Base-by-base conservation (phyloP, 2,888 invertebrate species). In the Yponomeuta plumbellus region DNA sequence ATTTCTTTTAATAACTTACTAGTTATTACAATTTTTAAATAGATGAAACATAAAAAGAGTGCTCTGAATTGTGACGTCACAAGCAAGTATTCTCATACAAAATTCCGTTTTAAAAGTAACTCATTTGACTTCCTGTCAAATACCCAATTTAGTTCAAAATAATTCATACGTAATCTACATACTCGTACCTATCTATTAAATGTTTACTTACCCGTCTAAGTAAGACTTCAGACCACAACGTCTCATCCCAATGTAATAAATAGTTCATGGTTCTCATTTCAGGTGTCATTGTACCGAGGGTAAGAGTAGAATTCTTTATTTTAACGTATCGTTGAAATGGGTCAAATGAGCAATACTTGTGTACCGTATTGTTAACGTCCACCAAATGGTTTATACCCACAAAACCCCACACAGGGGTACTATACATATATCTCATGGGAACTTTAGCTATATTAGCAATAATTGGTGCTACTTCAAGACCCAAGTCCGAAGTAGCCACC, bases 371-470 rank as follows among this genome's bases (percentile, higher is more conserved):
- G 67, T 79, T 80, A 20, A 93, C 76, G 76, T 94, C 94, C 8
- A 93, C 86, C 67, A 92, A 85, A 52, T 92, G 88, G 73, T 92
- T 92, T 23, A 92, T 76, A 17, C 93, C 93, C 39, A 92, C 83
- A 71, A 92, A 94, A 11, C 94, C 94, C 94, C 94, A 94, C 6
- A 94, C 93, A 40, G 94, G 93, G 11, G 94, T 93, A 67, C 92
- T 93, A 74, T 91, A 90, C 72, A 94, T 88, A 72, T 90, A 84
- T 71, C 80, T 79, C 67, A 91, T 70, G 0, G 91, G 85, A 13
- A 93, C 76, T 73, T 88, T 81, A 10, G 88, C 84, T 64, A 86
- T 81, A 75, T 91, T 81, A 13, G 93, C 85, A 34, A 87, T 74
- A 34, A 80, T 74, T 44, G 81, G 77, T 26, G 90, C 74, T 64